Base-by-base conservation (phyloP, 2,888 invertebrate species). In the Pterobdella sp. region DNA sequence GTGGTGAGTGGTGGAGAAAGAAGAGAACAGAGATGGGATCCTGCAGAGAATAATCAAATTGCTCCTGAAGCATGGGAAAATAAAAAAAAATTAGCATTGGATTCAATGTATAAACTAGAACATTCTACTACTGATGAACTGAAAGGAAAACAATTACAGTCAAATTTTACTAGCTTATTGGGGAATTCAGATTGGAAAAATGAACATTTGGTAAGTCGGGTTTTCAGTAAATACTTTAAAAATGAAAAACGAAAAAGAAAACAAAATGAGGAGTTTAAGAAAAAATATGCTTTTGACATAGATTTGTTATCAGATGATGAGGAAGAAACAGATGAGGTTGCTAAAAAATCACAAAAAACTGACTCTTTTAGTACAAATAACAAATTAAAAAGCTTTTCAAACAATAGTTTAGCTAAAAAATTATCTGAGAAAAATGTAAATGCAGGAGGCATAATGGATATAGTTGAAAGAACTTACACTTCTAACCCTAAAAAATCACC, bases 1-100 rank as follows among this genome's bases (percentile, higher is more conserved):
- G 92, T 98, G 80, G 88, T 95, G 26, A 92, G 91, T 72, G 98
- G 98, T 0, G 97, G 97, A 1, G 87, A 94, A 78, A 86, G 98
- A 0, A 97, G 99, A 84, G 98, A 98, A 84, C 93, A 94, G 83
- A 87, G 98, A 77, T 99, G 97, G 95, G 97, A 99, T 85, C 95
- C 98, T 0, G 89, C 90, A 42, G 90, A 94, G 79, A 96, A 97
- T 86, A 95, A 91, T 68, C 96, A 96, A 78, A 84, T 86, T 78
- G 82, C 80, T 18, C 81, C 86, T 26, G 85, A 85, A 78, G 84
- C 94, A 0, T 93, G 94, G 81, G 91, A 77, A n/a, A 79, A 79
- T 0, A 81, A 93, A 82, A 93, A 92, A 79, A 91, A 92, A 79
- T 85, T 98, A 74, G 93, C 92, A 79, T 92, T 93, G 79, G 96